Percentiles rank a stretch among this genome's conserved stretches.
These are phyloP conservation scores for Cryptophagus acutangulus DNA, from an alignment of 2,888 invertebrate species.

Conservation along the genomic window DNA sequence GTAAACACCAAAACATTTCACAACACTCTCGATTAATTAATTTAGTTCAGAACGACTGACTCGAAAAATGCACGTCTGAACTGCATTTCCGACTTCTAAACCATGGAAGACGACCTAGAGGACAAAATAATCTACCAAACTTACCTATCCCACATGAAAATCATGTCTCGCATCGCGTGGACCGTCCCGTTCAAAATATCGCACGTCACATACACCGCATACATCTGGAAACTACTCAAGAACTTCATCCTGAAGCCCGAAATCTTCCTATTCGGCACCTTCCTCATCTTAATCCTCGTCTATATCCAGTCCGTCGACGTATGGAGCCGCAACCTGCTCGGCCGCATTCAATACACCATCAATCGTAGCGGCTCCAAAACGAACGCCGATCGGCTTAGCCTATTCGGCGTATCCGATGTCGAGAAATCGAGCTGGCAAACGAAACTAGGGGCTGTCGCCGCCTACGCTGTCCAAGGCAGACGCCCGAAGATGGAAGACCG, in stretches of 20 bases:
- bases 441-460: slow-evolving; percentile 70
- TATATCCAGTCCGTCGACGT: slow-evolving; percentile 79
- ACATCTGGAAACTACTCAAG: slow-evolving; percentile 75
- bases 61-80: background rate
- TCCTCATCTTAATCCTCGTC: slow-evolving; percentile 67
- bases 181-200: slow-evolving; percentile 66
- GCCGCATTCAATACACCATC: slow-evolving; percentile 63
- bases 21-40: no score
- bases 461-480: slow-evolving; percentile 86
- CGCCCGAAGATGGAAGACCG: slow-evolving; percentile 92
- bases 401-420: slow-evolving; percentile 53
- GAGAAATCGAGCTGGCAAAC: slow-evolving; percentile 67
- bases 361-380: slow-evolving; percentile 53
- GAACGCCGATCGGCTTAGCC: slow-evolving; percentile 55
- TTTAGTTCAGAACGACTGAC: no score
- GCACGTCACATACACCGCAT: slow-evolving; percentile 59
- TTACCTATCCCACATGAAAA: slow-evolving; percentile 79
- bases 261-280: slow-evolving; percentile 66
- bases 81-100: slow-evolving; percentile 6
- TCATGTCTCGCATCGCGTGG: slow-evolving; percentile 74
- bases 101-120: slow-evolving; percentile 90
- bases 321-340: slow-evolving; percentile 68
- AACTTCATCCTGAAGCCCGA: slow-evolving; percentile 77
- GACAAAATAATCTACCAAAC: slow-evolving; percentile 85
- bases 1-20: no score